A percentile compares a stretch with the other conserved stretches of the same genome.
phyloP scores from a whole-genome alignment of 2,797 vertebrate genomes.

The Gymnocypris eckloni region DNA sequence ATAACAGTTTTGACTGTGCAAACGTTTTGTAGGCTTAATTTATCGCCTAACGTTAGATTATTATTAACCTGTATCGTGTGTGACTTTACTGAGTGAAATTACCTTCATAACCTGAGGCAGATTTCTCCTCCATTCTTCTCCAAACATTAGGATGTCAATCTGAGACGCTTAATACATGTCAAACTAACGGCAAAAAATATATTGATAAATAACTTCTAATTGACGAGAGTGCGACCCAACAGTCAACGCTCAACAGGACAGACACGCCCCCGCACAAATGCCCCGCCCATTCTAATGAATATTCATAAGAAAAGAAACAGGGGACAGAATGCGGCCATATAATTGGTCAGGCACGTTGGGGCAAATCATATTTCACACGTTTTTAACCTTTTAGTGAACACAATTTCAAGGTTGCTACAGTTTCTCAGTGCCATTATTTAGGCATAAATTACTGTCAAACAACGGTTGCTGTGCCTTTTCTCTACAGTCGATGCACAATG shows the following conservation, averaged over 20 bases:
- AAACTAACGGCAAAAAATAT: neutral
- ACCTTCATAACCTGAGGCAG: slow-evolving; percentile 8
- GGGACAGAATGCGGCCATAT: neutral
- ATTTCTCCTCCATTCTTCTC: slow-evolving; percentile 16
- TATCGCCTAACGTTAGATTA: neutral
- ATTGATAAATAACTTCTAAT: neutral
- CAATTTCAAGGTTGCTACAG: neutral
- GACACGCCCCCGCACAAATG: neutral
- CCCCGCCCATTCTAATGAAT: neutral
- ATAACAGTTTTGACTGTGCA: neutral
- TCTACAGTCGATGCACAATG: neutral
- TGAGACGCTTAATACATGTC: neutral
- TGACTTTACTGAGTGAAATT: neutral
- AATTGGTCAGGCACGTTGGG: neutral
- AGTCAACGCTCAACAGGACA: neutral
- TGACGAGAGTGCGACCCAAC: neutral
- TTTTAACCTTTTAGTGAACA: neutral
- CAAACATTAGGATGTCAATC: neutral
- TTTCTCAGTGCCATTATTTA: neutral
- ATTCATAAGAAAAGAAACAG: neutral
- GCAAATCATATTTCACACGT: neutral
- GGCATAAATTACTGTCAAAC: neutral
- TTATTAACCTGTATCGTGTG: too few relatives aligned
- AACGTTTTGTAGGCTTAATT: neutral
- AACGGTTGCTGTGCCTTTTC: neutral